Percentiles rank a stretch among this genome's conserved stretches.
These are phyloP conservation scores for Bombylius discolor DNA, from an alignment of 2,888 invertebrate species.

Conservation along the genomic window DNA sequence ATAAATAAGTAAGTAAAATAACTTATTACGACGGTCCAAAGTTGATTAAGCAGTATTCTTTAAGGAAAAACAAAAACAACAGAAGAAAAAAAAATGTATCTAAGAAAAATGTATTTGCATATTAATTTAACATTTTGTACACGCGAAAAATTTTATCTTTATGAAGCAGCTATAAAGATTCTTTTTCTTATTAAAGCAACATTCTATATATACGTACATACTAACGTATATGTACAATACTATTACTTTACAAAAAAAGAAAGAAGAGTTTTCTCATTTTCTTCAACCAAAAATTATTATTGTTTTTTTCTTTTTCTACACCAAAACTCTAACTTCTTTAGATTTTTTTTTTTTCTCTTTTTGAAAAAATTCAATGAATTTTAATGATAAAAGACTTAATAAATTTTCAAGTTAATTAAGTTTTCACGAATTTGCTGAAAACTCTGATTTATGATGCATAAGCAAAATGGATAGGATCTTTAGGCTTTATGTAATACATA, in stretches of 20 bases:
- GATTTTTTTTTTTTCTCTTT: background rate
- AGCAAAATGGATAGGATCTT: background rate
- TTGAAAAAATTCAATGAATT: constrained; percentile 16
- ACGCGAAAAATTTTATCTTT: constrained; percentile 4
- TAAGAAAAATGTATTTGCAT: constrained; percentile 6
- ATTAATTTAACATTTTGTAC: constrained; percentile 1
- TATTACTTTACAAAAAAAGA: too few relatives aligned
- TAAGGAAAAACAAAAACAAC: too few relatives aligned
- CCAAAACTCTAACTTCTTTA: background rate
- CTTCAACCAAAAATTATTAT: too few relatives aligned
- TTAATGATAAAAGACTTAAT: constrained; percentile 27
- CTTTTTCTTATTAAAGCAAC: constrained; percentile 2
- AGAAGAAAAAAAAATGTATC: too few relatives aligned
- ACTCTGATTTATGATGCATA: constrained; percentile 8
- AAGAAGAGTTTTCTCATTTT: too few relatives aligned
- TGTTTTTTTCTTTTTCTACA: background rate
- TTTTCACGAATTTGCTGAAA: constrained; percentile 14
- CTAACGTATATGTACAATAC: background rate
- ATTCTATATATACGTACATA: background rate
- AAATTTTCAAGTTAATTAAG: constrained; percentile 34
- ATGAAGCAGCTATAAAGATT: constrained; percentile 1
- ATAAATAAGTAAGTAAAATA: too few relatives aligned
- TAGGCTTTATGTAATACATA: too few relatives aligned
- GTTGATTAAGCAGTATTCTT: too few relatives aligned
- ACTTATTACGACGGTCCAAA: too few relatives aligned